Base-by-base conservation (phyloP, 2,888 invertebrate genomes). In the Parnassius apollo region DNA sequence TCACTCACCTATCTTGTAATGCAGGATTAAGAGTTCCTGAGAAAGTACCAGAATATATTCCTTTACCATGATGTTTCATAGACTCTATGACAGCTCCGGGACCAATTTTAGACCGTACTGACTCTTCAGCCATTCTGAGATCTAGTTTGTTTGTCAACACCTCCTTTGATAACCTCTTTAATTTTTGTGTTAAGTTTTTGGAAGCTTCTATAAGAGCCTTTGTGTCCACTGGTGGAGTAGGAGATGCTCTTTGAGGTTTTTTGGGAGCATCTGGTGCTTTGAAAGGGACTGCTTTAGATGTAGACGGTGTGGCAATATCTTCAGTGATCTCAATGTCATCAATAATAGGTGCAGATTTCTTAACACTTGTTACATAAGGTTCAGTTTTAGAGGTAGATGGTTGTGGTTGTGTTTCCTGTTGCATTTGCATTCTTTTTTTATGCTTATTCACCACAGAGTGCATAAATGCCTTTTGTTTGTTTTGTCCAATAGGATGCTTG, bases 31-130 rank as follows among this genome's bases (percentile, higher is more conserved):
- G 85, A 18, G 98, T 98, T 60, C 98, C 98, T 79, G 98, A 98
- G 86, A 98, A 98, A 66, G 98, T 98, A 69, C 98, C 98, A 12
- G 98, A 98, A 89, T 98, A 98, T 68, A 98, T 97, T 74, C 98
- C 98, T 85, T 97, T 97, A 70, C 98, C 97, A 76, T 98, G 97
- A 82, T 98, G 97, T 83, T 96, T 95, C 97, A 97, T 96, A 75
- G 96, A 96, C 81, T 97, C 96, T 80, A 97, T 97, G 77, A 97
- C 96, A 75, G 97, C 97, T 46, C 97, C 96, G 12, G 90, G 88
- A 61, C 89, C 88, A 59, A 87, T 83, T 68, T 89, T 91, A 22
- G 87, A 75, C 56, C 93, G 88, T 49, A 93, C 84, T 0, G 90
- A 74, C 69, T 93, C 93, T 68, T 93, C 93, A 0, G 87, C 77